Conservation (phyloP, 2,113 vertebrate species). For the Orycteropus afer region DNA sequence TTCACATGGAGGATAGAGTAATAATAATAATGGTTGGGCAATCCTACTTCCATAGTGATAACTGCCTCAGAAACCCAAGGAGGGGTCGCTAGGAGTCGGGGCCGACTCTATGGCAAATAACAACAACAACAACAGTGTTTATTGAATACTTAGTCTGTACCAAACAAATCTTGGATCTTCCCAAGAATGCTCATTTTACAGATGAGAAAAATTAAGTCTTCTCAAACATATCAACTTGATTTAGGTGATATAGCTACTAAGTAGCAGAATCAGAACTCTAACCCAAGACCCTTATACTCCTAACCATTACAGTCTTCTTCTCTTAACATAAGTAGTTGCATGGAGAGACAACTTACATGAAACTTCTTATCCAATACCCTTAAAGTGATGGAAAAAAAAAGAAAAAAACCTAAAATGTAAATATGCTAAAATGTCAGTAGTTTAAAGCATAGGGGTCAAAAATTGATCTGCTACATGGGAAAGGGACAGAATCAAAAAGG, state of each 20-base stretch:
- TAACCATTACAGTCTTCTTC: background rate
- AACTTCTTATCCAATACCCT: background rate
- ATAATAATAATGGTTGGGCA: background rate
- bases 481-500: background rate
- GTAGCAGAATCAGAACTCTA: background rate
- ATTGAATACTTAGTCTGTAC: background rate
- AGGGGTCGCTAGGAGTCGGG: no score
- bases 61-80: no score
- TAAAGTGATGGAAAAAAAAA: background rate
- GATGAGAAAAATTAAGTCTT: slow-evolving; percentile 20
- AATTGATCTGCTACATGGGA: background rate
- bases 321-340: background rate
- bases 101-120: no score
- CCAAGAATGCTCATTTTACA: slow-evolving; percentile 12
- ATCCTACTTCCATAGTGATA: no score
- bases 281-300: background rate
- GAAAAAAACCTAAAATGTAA: background rate
- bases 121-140: background rate
- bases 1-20: background rate
- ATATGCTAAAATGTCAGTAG: background rate
- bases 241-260: background rate
- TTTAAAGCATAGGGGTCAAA: background rate
- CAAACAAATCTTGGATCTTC: background rate
- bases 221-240: background rate
- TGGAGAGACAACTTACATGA: background rate